Evolutionary conservation across 2,113 vertebrate species (phyloP), one percentile per base, ranked within the genome.

Genomic region (Corvus moneduloides): DNA sequence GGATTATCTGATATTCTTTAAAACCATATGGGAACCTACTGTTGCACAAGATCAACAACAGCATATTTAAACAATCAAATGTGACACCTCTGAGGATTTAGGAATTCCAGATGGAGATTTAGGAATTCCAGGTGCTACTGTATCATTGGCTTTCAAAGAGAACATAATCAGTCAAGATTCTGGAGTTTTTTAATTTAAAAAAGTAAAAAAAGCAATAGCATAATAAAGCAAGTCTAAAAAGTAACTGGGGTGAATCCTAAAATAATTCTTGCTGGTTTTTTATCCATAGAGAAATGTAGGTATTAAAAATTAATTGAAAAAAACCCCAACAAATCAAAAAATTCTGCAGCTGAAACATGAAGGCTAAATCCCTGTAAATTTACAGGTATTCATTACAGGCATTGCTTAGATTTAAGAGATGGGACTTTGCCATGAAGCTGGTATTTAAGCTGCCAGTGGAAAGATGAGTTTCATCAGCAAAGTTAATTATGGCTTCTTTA

Each of bases 281-380:
- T 55, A 88, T 67, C 13, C 13, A 37, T 6, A 41, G 19, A 49
- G 22, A 75, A 61, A 79, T 48, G 39, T 19, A 73, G 30, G 24
- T 55, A 54, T 44, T 59, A 33, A 30, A 68, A 46, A 17, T 3
- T 1, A n/a, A 16, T 19, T 63, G 3, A 0, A 18, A 61, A 83
- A 67, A 8, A n/a, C 0, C 1, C 11, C 28, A 3, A 33, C 1
- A 28, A 72, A 63, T 1, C 0, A 39, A 76, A 41, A 21, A 51
- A 17, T 17, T 30, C 51, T 32, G 18, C 26, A 44, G 24, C 63
- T 54, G 46, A 77, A 85, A 86, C 17, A 41, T 17, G 44, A 49
- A 72, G 58, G 15, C 3, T 37, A 51, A 75, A n/a, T 21, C 35
- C 19, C 26, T 32, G 8, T 28, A 69, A 79, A 1, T 37, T 89